These are phyloP conservation scores for Nothobranchius kuhntae DNA, from an alignment of 2,113 vertebrate species.

Conservation along the genomic window DNA sequence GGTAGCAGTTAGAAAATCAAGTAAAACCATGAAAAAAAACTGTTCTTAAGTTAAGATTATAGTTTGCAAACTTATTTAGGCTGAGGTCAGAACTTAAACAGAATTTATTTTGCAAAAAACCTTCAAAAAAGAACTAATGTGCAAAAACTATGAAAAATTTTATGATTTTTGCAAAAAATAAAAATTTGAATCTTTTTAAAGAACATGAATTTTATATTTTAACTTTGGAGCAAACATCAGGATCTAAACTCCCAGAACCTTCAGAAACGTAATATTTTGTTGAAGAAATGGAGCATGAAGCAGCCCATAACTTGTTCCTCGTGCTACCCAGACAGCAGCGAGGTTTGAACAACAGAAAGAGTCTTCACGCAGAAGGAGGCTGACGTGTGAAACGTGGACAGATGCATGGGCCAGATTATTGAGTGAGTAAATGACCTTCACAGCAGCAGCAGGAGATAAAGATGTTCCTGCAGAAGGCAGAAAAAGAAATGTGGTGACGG, in stretches of 20 bases:
- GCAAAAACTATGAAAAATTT: too few relatives aligned
- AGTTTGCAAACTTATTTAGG: too few relatives aligned
- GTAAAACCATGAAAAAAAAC: too few relatives aligned
- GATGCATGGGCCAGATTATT: constrained; percentile 25
- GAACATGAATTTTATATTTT: neutral
- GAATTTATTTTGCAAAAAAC: too few relatives aligned
- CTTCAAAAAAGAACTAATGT: too few relatives aligned
- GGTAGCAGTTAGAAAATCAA: too few relatives aligned
- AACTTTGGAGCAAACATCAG: constrained; percentile 2
- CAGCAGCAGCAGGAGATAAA: neutral
- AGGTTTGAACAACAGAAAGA: constrained; percentile 24
- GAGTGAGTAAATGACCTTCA: constrained; percentile 36
- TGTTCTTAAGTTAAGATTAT: too few relatives aligned
- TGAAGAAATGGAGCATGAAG: constrained; percentile 38
- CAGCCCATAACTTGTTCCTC: constrained; percentile 36
- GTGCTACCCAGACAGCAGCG: constrained; percentile 12
- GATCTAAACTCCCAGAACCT: neutral
- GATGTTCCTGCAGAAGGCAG: neutral
- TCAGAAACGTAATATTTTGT: constrained; percentile 7
- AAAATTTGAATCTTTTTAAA: too few relatives aligned
- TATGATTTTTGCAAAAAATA: too few relatives aligned
- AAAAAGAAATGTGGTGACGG: neutral
- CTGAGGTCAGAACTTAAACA: too few relatives aligned
- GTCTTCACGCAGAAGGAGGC: constrained; percentile 4
- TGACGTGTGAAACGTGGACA: constrained; percentile 8